Base-by-base conservation (phyloP, 2,888 invertebrate genomes). In the Artemia sinica region DNA sequence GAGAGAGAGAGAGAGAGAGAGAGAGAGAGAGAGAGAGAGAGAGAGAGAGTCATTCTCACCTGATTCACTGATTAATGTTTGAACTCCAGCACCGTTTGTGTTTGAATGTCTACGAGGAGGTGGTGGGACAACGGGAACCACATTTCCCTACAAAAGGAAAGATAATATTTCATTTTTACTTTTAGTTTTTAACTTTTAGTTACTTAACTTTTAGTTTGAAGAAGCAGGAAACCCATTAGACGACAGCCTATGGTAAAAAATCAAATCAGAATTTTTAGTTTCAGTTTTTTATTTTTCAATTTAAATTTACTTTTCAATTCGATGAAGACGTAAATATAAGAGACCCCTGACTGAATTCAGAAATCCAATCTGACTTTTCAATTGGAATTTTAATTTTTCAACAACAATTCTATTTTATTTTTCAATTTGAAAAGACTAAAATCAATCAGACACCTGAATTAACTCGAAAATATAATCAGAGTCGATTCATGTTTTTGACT, bases 11-110 rank as follows among this genome's bases (percentile, higher is more conserved):
- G 14, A 58, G 14, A 4, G 58, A 14, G 58, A 14, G 8, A n/a
- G 8, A 14, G 58, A 4, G n/a, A 58, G 58, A n/a, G n/a, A n/a
- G 58, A 6, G 8, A 14, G 4, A 14, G 14, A 58, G 13, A 4
- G 13, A 28, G 9, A 66, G 14, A 50, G 8, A 66, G n/a, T 67
- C 8, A 13, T 12, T n/a, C 9, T 18, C 49, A 8, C 50, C 51
- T n/a, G 51, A 9, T 2, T 14, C 13, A 11, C 12, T 68, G 14
- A 12, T 65, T 18, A n/a, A 48, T 18, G 67, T 51, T 14, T 14
- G 50, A 67, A 66, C 72, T 79, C 78, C 76, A 79, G 79, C 13
- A 75, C 75, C 48, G 74, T 73, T 9, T 78, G 77, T n/a, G 78
- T 74, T 67, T 76, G 72, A 14, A 79, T 76, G 9, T 77, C 75